Evolutionary conservation across 2,888 invertebrate genomes (phyloP).

Genomic region (Metallyticus violacea): DNA sequence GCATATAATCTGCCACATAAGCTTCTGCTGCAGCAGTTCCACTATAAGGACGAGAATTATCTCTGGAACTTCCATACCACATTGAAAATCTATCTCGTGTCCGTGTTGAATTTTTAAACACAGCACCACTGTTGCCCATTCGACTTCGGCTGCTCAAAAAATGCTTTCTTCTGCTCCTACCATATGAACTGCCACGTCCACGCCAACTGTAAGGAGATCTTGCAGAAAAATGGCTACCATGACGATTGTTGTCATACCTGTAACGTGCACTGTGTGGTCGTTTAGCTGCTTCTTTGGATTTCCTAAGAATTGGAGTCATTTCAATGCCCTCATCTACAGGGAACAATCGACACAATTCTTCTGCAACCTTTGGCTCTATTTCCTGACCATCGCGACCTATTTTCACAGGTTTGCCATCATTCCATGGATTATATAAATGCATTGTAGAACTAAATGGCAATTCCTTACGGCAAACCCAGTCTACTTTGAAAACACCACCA

Average conservation of each 20-base stretch:
- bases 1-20: slow-evolving; percentile 85
- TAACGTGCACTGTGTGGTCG: slow-evolving; percentile 40
- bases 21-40: slow-evolving; percentile 75
- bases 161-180: slow-evolving; percentile 58
- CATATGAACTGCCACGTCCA: slow-evolving; percentile 52
- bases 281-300: slow-evolving; percentile 80
- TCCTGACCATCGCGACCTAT: slow-evolving; percentile 99
- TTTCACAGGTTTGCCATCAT: slow-evolving; percentile 97
- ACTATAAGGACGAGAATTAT: slow-evolving; percentile 50
- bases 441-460: slow-evolving; percentile 87
- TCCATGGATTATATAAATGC: slow-evolving; percentile 96
- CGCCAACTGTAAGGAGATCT: slow-evolving; percentile 39
- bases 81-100: slow-evolving; percentile 59
- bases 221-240: slow-evolving; percentile 33
- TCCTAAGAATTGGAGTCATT: slow-evolving; percentile 80
- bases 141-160: slow-evolving; percentile 65
- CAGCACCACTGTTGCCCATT: slow-evolving; percentile 51
- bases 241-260: slow-evolving; percentile 38
- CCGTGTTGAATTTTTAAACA: slow-evolving; percentile 57
- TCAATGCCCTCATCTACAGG: slow-evolving; percentile 88
- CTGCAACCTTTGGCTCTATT: slow-evolving; percentile 93
- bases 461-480: slow-evolving; percentile 96
- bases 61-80: slow-evolving; percentile 56
- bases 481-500: slow-evolving; percentile 93
- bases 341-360: slow-evolving; percentile 90